These are phyloP conservation scores for Numenius phaeopus DNA, from an alignment of 2,797 vertebrate genomes.

Conservation along the genomic window DNA sequence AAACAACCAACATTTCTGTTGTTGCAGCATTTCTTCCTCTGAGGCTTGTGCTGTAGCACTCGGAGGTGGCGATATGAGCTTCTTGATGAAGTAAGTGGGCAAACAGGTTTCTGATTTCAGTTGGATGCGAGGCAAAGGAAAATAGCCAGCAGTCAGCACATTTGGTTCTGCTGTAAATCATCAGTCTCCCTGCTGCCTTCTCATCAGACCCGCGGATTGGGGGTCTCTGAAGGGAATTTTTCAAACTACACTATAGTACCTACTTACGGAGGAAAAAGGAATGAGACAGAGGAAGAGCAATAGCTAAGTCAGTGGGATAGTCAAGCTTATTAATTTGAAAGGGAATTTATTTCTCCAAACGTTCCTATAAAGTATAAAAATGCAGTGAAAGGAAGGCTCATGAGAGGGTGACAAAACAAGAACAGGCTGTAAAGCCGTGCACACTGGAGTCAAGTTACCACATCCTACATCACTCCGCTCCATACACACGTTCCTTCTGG, in stretches of 20 bases:
- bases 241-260: background rate
- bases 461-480: background rate
- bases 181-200: background rate
- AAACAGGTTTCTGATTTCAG: slow-evolving; percentile 54
- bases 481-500: background rate
- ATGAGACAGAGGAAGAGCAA: background rate
- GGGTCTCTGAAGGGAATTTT: background rate
- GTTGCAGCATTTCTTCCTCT: slow-evolving; percentile 18
- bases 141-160: slow-evolving; percentile 14
- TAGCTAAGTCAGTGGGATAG: background rate
- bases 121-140: background rate
- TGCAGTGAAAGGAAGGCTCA: background rate
- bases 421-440: background rate
- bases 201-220: background rate
- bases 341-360: background rate
- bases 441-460: background rate
- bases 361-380: background rate
- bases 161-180: background rate
- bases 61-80: background rate
- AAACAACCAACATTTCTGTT: background rate
- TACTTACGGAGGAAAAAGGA: background rate
- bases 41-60: background rate
- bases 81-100: slow-evolving; percentile 9
- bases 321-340: background rate
- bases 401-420: background rate